Percentiles rank a stretch among this genome's conserved stretches.
Evolutionary conservation across 2,888 invertebrate genomes (phyloP).

Genomic region (Drosophila basisetae): DNA sequence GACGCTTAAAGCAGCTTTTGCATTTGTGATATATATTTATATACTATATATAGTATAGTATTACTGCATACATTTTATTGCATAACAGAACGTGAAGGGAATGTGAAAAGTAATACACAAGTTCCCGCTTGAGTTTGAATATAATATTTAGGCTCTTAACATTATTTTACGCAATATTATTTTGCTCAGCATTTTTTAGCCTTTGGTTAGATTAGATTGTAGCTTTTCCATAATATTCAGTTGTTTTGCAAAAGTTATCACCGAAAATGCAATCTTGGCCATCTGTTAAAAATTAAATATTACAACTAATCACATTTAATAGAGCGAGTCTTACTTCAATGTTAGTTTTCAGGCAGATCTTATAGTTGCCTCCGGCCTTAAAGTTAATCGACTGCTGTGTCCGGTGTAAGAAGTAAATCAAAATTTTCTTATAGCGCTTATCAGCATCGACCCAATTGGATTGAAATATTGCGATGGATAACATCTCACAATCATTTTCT

Average conservation of each 20-base stretch:
- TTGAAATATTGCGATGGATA: slow-evolving; percentile 45
- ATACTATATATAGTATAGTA: neutral
- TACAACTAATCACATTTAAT: neutral
- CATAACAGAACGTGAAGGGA: neutral
- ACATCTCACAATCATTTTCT: slow-evolving; percentile 25
- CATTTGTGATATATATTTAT: neutral
- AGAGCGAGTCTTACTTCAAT: slow-evolving; percentile 34
- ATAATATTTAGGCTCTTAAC: neutral
- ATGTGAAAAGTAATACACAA: neutral
- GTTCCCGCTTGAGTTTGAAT: neutral
- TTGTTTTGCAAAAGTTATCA: slow-evolving; percentile 54
- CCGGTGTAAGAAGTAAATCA: slow-evolving; percentile 41
- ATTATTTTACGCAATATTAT: neutral
- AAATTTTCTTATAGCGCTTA: slow-evolving; percentile 39
- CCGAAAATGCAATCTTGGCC: slow-evolving; percentile 61
- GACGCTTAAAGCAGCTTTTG: neutral
- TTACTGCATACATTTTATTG: neutral
- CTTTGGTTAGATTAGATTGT: neutral
- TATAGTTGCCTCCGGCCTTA: slow-evolving; percentile 48
- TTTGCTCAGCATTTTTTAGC: neutral
- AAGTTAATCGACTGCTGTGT: slow-evolving; percentile 42
- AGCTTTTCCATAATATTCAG: slow-evolving; percentile 52
- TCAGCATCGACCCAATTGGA: slow-evolving; percentile 52
- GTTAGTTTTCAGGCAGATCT: slow-evolving; percentile 46
- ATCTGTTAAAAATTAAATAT: slow-evolving; percentile 25